A percentile compares a stretch with the other conserved stretches of the same genome.
These are phyloP conservation scores for Thermophis baileyi DNA, from an alignment of 2,113 vertebrate species.

Conservation along the genomic window DNA sequence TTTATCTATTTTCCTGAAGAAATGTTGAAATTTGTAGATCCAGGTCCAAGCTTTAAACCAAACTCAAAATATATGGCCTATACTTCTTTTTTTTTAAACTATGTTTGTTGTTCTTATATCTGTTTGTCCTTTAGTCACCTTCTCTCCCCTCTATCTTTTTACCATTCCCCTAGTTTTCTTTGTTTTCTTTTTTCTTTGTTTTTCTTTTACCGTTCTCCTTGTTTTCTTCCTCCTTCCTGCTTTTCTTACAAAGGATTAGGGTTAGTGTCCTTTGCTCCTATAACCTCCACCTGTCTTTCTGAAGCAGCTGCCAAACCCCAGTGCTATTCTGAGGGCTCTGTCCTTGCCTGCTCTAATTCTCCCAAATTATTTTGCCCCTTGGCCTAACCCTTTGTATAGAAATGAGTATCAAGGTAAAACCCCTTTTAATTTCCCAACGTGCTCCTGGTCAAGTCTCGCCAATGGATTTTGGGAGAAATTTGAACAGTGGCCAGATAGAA, in stretches of 20 bases:
- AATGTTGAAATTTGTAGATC: background rate
- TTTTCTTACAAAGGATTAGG: background rate
- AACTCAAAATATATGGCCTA: background rate
- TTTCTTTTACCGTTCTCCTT: background rate
- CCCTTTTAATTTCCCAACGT: background rate
- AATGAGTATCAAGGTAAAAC: background rate
- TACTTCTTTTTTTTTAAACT: background rate
- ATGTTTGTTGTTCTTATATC: background rate
- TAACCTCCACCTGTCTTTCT: background rate
- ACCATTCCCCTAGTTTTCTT: background rate
- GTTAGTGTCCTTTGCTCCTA: background rate
- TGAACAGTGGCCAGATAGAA: background rate
- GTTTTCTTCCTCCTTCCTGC: background rate
- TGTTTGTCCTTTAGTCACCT: background rate
- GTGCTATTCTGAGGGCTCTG: background rate
- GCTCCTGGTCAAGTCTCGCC: background rate
- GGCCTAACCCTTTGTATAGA: background rate
- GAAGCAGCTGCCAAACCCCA: background rate
- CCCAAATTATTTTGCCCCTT: background rate
- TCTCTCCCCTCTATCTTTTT: background rate
- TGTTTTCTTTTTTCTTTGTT: background rate
- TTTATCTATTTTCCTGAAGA: background rate
- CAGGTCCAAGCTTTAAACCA: background rate
- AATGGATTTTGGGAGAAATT: background rate
- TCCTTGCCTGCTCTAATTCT: background rate